A percentile compares a stretch with the other conserved stretches of the same genome.
Conservation (phyloP, 2,888 invertebrate genomes). For the Empis livida region DNA sequence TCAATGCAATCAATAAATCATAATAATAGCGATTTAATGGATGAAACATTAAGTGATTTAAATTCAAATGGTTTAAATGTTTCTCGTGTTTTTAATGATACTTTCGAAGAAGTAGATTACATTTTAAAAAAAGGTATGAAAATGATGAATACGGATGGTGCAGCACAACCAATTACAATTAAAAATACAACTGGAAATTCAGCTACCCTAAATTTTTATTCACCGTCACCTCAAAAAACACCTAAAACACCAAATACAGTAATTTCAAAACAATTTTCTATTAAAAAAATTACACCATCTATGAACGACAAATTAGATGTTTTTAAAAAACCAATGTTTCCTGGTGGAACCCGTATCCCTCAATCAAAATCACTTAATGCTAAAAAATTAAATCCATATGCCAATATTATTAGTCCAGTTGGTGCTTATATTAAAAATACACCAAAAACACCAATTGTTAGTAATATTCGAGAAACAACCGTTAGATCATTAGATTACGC, state of each 20-base stretch:
- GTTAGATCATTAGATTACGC: neutral
- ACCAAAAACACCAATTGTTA: slow-evolving; percentile 28
- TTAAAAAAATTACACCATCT: slow-evolving; percentile 12
- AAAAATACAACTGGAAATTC: neutral
- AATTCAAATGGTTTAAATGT: slow-evolving; percentile 9
- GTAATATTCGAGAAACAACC: slow-evolving; percentile 16
- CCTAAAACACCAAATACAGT: slow-evolving; percentile 13
- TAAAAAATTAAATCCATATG: slow-evolving; percentile 15
- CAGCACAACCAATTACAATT: too few relatives aligned
- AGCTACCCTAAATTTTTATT: neutral
- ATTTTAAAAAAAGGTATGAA: slow-evolving; percentile 32
- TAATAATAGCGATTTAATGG: slow-evolving; percentile 2
- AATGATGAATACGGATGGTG: neutral
- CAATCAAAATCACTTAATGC: slow-evolving; percentile 3
- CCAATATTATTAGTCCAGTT: slow-evolving; percentile 34
- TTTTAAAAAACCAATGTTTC: slow-evolving; percentile 18
- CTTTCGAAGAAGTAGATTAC: slow-evolving; percentile 36
- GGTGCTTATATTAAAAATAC: slow-evolving; percentile 35
- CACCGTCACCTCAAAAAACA: neutral
- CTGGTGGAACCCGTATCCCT: slow-evolving; percentile 8
- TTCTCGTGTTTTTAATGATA: slow-evolving; percentile 33
- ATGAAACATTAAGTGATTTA: slow-evolving; percentile 3
- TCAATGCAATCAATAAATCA: neutral
- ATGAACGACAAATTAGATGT: slow-evolving; percentile 14
- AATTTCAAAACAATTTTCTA: slow-evolving; percentile 10